phyloP scores from a whole-genome alignment of 2,888 invertebrate species.

The Ptychoptera albimana region DNA sequence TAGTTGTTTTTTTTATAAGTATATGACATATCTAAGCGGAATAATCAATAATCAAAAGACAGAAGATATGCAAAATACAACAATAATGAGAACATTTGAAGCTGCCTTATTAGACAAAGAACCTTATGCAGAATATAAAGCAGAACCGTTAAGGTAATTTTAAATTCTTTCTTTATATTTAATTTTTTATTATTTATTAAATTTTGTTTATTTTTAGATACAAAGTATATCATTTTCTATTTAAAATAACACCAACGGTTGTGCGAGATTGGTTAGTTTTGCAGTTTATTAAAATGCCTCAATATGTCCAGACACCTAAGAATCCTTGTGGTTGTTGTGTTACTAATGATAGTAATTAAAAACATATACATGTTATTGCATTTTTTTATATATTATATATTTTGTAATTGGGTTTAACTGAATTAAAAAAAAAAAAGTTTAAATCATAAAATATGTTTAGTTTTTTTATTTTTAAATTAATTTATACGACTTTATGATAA shows the following conservation, averaged over 20 bases:
- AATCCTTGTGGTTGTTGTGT: too few relatives aligned
- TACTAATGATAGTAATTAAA: too few relatives aligned
- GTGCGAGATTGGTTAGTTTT: constrained; percentile 43
- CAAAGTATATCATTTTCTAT: constrained; percentile 45
- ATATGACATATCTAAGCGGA: constrained; percentile 40
- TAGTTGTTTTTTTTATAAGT: constrained; percentile 45
- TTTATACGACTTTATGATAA: too few relatives aligned
- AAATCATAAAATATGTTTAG: too few relatives aligned
- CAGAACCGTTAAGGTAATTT: constrained; percentile 47
- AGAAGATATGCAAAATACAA: constrained; percentile 34
- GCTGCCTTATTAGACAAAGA: constrained; percentile 40
- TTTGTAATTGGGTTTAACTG: too few relatives aligned
- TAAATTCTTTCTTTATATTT: constrained; percentile 7
- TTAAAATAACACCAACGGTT: constrained; percentile 40
- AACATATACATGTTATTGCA: too few relatives aligned
- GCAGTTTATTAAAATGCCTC: constrained; percentile 35
- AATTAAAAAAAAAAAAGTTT: too few relatives aligned
- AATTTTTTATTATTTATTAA: too few relatives aligned
- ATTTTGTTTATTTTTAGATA: constrained; percentile 21
- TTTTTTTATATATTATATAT: too few relatives aligned
- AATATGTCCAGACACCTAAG: too few relatives aligned
- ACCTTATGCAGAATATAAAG: constrained; percentile 47
- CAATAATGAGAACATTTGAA: constrained; percentile 43
- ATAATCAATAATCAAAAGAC: constrained; percentile 34
- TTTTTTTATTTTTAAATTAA: too few relatives aligned